Evolutionary conservation across 2,888 invertebrate genomes (phyloP), one percentile per base, ranked within the genome.

Genomic region (Chrysotoxum bicinctum): DNA sequence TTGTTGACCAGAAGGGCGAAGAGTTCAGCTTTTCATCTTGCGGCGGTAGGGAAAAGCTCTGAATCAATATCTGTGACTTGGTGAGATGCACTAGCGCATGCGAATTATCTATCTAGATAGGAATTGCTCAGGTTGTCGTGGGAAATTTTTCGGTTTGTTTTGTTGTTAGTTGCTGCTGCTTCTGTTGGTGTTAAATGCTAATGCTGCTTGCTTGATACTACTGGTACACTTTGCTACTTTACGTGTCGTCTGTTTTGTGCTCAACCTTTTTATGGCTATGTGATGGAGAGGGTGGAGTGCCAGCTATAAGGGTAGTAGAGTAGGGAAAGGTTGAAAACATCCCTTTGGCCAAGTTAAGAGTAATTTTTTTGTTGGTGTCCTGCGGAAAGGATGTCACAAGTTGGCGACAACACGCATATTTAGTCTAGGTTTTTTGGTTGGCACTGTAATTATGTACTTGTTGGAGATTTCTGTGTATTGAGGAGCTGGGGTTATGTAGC

Each of bases 351-450:
- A 84, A 84, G 84, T 84, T 70, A 76, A 72, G 72, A 68, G 70
- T 45, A 68, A 26, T 30, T 50, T 84, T 43, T 75, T 79, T 60
- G 37, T 72, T 80, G 60, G 75, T 72, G 75, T 80, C 75, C 79
- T 84, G 84, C 84, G 80, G 80, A 84, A 84, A 84, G 84, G 84
- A 84, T 84, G 84, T 84, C 84, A 84, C 80, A 84, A 84, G 80
- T 84, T 84, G 79, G 84, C 79, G 84, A 80, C 84, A 84, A 80
- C 84, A 84, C 84, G 84, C 84, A 72, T 80, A 84, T 84, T 84
- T 84, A 79, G 84, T 84, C 84, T 84, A 80, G 80, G 79, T 80
- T 84, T 72, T 84, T 80, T 54, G 66, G 84, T 80, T 84, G 84
- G 75, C 80, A 75, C 54, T 84, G 79, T 84, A 80, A 84, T 79